These are phyloP conservation scores for Drosophila pullipes DNA, from an alignment of 2,888 invertebrate genomes.

Conservation along the genomic window DNA sequence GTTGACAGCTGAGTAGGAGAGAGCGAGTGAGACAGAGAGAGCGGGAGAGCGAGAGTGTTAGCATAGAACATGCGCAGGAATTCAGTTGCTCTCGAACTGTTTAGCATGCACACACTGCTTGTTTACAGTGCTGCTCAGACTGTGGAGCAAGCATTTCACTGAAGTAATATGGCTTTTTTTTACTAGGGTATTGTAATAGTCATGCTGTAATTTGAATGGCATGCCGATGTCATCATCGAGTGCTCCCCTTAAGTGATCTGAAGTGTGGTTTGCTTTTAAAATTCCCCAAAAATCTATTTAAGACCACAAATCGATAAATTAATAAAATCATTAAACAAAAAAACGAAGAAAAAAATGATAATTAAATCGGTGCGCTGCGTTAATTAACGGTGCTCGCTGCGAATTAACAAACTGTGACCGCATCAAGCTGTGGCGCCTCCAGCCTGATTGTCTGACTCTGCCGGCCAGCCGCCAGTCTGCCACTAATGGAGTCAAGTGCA, in stretches of 20 bases:
- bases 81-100: constrained; percentile 53
- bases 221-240: constrained; percentile 33
- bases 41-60: constrained; percentile 9
- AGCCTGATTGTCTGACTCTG: constrained; percentile 19
- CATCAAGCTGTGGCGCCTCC: constrained; percentile 57
- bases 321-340: constrained; percentile 38
- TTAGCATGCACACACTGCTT: constrained; percentile 48
- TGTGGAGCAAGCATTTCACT: constrained; percentile 5
- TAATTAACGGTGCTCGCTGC: constrained; percentile 72
- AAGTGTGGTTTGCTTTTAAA: constrained; percentile 62
- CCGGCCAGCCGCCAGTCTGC: constrained; percentile 13
- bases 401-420: constrained; percentile 78
- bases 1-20: constrained; percentile 36
- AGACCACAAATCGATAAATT: constrained; percentile 54
- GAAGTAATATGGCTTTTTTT: not conserved
- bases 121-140: constrained; percentile 71
- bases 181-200: constrained; percentile 26
- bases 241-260: constrained; percentile 28
- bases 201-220: not conserved
- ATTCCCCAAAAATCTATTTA: constrained; percentile 23
- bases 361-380: constrained; percentile 65
- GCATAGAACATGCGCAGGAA: constrained; percentile 56
- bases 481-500: constrained; percentile 74
- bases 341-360: constrained; percentile 31
- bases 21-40: not conserved